Evolutionary conservation across 2,113 vertebrate genomes (phyloP), one percentile per base, ranked within the genome.

Genomic region (Anoura caudifer): DNA sequence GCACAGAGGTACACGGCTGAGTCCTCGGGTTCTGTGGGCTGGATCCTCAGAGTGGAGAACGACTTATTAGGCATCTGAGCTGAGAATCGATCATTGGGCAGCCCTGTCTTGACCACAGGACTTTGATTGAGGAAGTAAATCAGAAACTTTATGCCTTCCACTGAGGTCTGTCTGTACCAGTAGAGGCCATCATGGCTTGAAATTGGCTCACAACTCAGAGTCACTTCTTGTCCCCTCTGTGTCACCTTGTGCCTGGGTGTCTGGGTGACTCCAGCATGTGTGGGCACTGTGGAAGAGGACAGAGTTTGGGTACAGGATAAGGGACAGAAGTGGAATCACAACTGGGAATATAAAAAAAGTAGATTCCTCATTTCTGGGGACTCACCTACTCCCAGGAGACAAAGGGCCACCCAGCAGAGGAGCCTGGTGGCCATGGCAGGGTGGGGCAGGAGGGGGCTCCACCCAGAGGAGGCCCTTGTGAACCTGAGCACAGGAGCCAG

Each of bases 61-160:
- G 20, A 84, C 0, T 0, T 0, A 0, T 36, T 0, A 36, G 7
- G 1, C 84, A 81, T 79, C 4, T 10, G 0, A 26, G 67, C 72
- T 20, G 54, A 91, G 82, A 96, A 91, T 26, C 26, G 2, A 12
- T 38, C 43, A 31, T 88, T 72, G 69, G 70, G 50, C 80, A 79
- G 70, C 1, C 72, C 87, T 0, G 20, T 11, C 0, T 91, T 0
- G 0, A 84, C 70, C 0, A 70, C 0, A 5, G 0, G 2, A n/a
- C 0, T 0, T 5, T 5, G 0, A n/a, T n/a, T n/a, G 43, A 45
- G n/a, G n/a, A n/a, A 94, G 14, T 77, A 96, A 80, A n/a, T n/a
- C n/a, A n/a, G n/a, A n/a, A n/a, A n/a, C n/a, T n/a, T n/a, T n/a
- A n/a, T n/a, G n/a, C n/a, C n/a, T n/a, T n/a, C n/a, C n/a, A n/a